Base-by-base conservation (phyloP, 1,140 invertebrate genomes). In the Diorhabda sublineata region DNA sequence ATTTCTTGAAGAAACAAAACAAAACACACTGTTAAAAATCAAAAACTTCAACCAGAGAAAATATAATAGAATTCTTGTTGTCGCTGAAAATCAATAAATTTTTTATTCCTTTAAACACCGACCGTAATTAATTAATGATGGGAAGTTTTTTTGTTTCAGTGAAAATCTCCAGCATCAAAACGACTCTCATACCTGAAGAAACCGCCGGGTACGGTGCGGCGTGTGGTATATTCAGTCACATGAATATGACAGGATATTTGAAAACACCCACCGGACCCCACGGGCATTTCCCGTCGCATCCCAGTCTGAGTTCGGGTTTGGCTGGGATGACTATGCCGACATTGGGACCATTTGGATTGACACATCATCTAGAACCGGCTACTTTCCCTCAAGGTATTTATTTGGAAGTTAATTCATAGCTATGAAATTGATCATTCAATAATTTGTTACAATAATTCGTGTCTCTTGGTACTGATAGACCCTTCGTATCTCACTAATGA, bases 301-400 rank as follows among this genome's bases (percentile, higher is more conserved):
- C 81, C 71, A 59, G 64, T 52, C 81, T 82, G 70, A 79, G 81
- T 69, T 52, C 47, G 47, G 47, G 47, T 2, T n/a, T 52, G 3
- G 80, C 81, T 73, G 73, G 71, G 5, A 71, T 78, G 70, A 69
- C 75, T 3, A 78, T 78, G 75, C 75, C 76, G 4, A 70, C 63
- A 6, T 60, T 78, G 68, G 80, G 81, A 66, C 81, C 81, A 70
- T 84, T 84, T 75, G 82, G 81, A 67, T 75, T 84, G 69, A 62
- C 71, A n/a, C 83, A 84, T 68, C 79, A 81, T 70, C 73, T 84
- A 71, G 83, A 84, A 72, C 80, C 82, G 66, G 82, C 83, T 71
- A 79, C 81, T 68, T 84, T 84, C 71, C 81, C 82, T 75, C 83
- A 84, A 83, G 83, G 83, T 84, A 84, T 82, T 80, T 83, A 68